These are phyloP conservation scores for Drosophila trichaetosa DNA, from an alignment of 2,888 invertebrate species.

Conservation along the genomic window DNA sequence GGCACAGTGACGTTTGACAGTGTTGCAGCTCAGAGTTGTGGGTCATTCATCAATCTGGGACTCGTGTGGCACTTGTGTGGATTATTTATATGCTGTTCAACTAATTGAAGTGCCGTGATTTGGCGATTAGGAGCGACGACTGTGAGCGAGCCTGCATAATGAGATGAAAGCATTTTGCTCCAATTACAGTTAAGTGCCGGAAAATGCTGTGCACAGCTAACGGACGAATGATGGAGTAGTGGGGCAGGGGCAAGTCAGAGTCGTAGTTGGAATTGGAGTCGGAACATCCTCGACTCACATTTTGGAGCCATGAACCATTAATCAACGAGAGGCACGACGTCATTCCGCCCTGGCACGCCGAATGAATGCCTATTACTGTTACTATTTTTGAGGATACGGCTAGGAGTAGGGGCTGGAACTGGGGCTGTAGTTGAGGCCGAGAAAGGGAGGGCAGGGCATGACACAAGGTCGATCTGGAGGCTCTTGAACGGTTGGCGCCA, in stretches of 20 bases:
- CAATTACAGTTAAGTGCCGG: conserved; percentile 79
- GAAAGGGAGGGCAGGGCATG: neutral
- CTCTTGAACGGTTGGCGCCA: conserved; percentile 60
- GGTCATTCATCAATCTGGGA: conserved; percentile 53
- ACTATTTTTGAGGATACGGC: conserved; percentile 40
- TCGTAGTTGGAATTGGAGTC: conserved; percentile 13
- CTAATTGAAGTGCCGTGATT: conserved; percentile 79
- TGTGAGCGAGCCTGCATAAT: conserved; percentile 59
- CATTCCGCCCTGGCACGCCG: conserved; percentile 69
- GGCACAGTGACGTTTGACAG: conserved; percentile 24
- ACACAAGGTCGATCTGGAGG: conserved; percentile 72
- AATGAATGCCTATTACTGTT: conserved; percentile 68
- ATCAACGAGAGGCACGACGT: conserved; percentile 64
- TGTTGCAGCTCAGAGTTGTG: conserved; percentile 23
- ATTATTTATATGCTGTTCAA: conserved; percentile 67
- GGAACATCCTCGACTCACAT: conserved; percentile 30
- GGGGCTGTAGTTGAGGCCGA: too few species aligned
- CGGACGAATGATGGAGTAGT: conserved; percentile 53
- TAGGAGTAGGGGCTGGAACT: neutral
- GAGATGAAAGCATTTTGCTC: conserved; percentile 71
- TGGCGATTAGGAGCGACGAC: conserved; percentile 39
- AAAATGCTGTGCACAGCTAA: conserved; percentile 68
- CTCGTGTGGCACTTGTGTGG: conserved; percentile 35
- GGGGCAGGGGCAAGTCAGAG: conserved; percentile 8
- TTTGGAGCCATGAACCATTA: conserved; percentile 65